A percentile compares a stretch with the other conserved stretches of the same genome.
phyloP scores from a whole-genome alignment of 2,888 invertebrate genomes.

The Ichneumoninae sp. region DNA sequence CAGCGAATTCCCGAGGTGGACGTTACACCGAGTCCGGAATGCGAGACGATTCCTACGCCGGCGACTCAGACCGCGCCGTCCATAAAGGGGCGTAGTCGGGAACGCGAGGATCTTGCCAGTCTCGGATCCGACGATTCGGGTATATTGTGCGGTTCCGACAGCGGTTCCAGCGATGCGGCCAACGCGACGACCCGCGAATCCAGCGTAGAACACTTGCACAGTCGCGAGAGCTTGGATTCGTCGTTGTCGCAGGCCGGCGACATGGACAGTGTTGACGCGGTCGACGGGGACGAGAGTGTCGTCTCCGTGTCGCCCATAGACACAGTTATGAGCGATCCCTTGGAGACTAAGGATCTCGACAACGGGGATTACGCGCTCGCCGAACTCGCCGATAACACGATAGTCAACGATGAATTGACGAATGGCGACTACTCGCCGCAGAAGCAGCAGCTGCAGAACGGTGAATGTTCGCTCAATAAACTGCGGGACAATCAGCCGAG shows the following conservation, averaged over 20 bases:
- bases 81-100: conserved; percentile 83
- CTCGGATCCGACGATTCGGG: conserved; percentile 93
- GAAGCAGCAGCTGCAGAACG: conserved; percentile 50
- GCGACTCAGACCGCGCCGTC: conserved; percentile 67
- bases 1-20: conserved; percentile 95
- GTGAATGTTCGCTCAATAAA: conserved; percentile 72
- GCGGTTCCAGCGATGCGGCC: conserved; percentile 84
- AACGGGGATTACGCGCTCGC: conserved; percentile 68
- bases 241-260: conserved; percentile 86
- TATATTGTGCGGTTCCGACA: conserved; percentile 88
- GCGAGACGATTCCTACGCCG: conserved; percentile 83
- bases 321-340: conserved; percentile 68
- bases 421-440: conserved; percentile 49
- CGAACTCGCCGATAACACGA: conserved; percentile 71
- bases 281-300: conserved; percentile 82
- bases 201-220: conserved; percentile 86
- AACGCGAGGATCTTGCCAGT: conserved; percentile 87
- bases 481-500: conserved; percentile 69
- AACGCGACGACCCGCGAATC: conserved; percentile 84
- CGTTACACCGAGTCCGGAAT: conserved; percentile 88
- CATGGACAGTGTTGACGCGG: conserved; percentile 80
- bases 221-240: conserved; percentile 91
- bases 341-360: conserved; percentile 68
- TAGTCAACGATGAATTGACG: conserved; percentile 56
- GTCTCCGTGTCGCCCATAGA: conserved; percentile 77